Base-by-base conservation (phyloP, 2,888 invertebrate genomes). In the Salticus scenicus region DNA sequence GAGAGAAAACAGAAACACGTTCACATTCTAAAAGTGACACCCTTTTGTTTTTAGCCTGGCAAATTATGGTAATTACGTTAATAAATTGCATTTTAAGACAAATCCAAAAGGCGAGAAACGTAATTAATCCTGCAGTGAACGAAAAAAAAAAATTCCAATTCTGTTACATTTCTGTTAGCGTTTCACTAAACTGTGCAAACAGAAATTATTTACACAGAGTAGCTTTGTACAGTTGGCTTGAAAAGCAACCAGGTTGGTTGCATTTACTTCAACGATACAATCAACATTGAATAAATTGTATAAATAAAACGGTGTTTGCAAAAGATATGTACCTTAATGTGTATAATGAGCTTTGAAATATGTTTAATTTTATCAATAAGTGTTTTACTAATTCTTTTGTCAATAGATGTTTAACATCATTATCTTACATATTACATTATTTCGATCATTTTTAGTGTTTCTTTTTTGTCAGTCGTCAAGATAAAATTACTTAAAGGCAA, bases 191-290 rank as follows among this genome's bases (percentile, higher is more conserved):
- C 30, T 71, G 42, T 82, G 47, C 75, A 82, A 82, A 75, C 42
- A 82, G 27, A n/a, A 20, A 20, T 71, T 82, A 47, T 82, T 82
- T 82, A 64, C 30, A 33, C 27, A 30, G 42, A 20, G 5, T 33
- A 82, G 75, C 71, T 81, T 82, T 70, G 10, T 30, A 33, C 28
- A n/a, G 42, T 24, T 70, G 72, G 47, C 74, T 57, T 57, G 33
- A 7, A 31, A 75, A 33, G 30, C 57, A 66, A 82, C 75, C 82
- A 82, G 33, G 47, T 75, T 82, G 82, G 71, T 75, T 82, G 70
- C 70, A 66, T 71, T 82, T 82, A 69, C 51, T 82, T 70, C 47
- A 71, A n/a, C n/a, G 33, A 17, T 27, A 31, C 41, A 64, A 47
- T 66, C 37, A 66, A 71, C 47, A 72, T 4, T 31, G 51, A 33